A percentile compares a stretch with the other conserved stretches of the same genome.
Conservation (phyloP, 2,888 invertebrate genomes). For the Heliconius erato region DNA sequence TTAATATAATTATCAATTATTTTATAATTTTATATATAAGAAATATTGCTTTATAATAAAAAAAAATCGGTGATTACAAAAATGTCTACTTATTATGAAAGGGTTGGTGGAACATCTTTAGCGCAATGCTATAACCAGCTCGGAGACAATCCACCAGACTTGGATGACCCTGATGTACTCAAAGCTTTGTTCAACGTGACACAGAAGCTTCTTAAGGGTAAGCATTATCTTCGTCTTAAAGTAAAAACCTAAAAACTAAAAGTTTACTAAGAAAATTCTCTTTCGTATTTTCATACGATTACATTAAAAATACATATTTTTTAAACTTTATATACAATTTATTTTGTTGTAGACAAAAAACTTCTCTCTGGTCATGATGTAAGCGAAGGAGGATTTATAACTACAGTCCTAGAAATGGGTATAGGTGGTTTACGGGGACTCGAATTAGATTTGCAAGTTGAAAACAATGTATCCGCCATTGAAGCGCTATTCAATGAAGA, state of each 20-base stretch:
- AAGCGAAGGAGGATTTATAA: conserved; percentile 97
- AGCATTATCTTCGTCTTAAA: conserved; percentile 19
- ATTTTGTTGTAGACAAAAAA: conserved; percentile 84
- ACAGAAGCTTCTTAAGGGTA: conserved; percentile 92
- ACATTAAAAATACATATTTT: not conserved
- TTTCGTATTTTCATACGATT: not conserved
- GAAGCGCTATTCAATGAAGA: conserved; percentile 94
- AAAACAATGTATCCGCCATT: conserved; percentile 82
- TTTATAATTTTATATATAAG: too few relatives aligned
- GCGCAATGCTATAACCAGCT: conserved; percentile 96
- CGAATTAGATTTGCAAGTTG: conserved; percentile 85
- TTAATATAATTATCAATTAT: too few relatives aligned
- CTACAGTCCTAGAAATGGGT: conserved; percentile 97
- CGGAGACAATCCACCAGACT: conserved; percentile 92
- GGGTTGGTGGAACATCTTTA: conserved; percentile 96
- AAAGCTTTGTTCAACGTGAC: conserved; percentile 92
- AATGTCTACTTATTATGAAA: conserved; percentile 53
- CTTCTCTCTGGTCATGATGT: conserved; percentile 96
- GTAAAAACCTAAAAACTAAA: too few relatives aligned
- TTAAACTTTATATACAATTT: not conserved
- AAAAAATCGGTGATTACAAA: not conserved
- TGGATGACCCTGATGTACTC: conserved; percentile 89
- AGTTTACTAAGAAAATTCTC: too few relatives aligned
- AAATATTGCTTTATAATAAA: not conserved
- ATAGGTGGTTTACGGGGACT: conserved; percentile 96